Evolutionary conservation across 2,888 invertebrate species (phyloP).

Genomic region (Acheta domesticus): DNA sequence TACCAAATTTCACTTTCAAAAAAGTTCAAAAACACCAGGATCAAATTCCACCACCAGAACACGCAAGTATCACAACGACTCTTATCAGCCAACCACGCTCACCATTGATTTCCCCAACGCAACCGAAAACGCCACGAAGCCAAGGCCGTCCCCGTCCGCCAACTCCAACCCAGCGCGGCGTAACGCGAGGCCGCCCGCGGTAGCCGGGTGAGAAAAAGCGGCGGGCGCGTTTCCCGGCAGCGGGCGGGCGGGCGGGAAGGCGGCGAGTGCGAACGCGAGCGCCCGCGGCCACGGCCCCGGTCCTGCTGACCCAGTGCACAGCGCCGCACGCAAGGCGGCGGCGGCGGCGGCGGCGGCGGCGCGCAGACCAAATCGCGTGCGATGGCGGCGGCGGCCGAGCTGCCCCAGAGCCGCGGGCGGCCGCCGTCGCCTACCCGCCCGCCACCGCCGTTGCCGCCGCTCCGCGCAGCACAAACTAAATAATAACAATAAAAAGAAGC

Average conservation of each 20-base stretch:
- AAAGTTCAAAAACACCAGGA: no score
- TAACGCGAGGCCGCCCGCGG: neutral
- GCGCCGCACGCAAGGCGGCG: neutral
- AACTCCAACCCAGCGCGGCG: no score
- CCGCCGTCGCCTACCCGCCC: neutral
- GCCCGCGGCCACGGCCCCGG: neutral
- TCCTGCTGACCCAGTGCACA: neutral
- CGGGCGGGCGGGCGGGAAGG: neutral
- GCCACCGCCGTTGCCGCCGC: neutral
- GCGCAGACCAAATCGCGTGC: neutral
- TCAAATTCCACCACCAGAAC: no score
- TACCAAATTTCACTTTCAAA: no score
- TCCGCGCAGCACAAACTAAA: neutral
- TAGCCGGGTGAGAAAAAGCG: neutral
- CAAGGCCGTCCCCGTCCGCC: no score
- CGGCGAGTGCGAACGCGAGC: neutral
- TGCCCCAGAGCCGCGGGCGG: neutral
- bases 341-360: neutral
- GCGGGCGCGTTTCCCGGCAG: constrained; percentile 1
- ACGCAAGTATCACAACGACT: no score
- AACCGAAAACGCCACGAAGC: no score
- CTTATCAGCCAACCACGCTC: no score
- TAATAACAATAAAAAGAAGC: neutral
- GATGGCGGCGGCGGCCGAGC: neutral
- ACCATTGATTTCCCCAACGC: no score